Evolutionary conservation across 2,888 invertebrate genomes (phyloP).

Genomic region (Lucinisca nassula): DNA sequence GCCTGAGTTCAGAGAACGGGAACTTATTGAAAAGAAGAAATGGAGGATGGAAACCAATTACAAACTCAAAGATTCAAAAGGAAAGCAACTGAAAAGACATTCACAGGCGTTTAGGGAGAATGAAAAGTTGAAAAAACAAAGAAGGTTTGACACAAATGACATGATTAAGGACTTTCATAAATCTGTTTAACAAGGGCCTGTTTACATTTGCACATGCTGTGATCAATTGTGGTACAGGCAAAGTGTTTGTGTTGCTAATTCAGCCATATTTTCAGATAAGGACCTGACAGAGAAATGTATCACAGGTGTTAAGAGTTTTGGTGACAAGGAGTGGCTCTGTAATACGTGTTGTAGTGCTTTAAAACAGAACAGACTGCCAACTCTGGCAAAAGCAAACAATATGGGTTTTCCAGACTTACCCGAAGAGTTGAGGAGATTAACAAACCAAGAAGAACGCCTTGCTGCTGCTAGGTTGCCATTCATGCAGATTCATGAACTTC

Average conservation of each 20-base stretch:
- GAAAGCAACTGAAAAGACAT: not conserved
- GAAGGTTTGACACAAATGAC: not conserved
- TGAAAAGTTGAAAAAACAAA: not conserved
- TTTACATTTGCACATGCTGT: constrained; percentile 34
- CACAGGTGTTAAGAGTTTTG: not conserved
- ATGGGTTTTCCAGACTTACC: not conserved
- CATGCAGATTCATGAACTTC: constrained; percentile 33
- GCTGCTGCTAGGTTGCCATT: constrained; percentile 21
- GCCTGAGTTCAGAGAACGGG: not conserved
- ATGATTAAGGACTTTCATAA: not conserved
- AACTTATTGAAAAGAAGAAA: not conserved
- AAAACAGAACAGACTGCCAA: not conserved
- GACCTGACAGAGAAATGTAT: not conserved
- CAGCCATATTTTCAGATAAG: not conserved
- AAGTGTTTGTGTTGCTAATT: not conserved
- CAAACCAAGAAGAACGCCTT: constrained; percentile 16
- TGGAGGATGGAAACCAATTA: not conserved
- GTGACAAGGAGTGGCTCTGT: constrained; percentile 26
- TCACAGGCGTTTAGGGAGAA: not conserved
- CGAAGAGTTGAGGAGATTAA: not conserved
- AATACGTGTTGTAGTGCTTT: not conserved
- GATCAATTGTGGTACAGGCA: constrained; percentile 31
- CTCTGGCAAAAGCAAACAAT: not conserved
- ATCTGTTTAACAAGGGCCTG: constrained; percentile 5
- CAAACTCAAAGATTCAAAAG: not conserved